Percentiles rank a stretch among this genome's conserved stretches.
These are phyloP conservation scores for Upupa epops DNA, from an alignment of 2,113 vertebrate genomes.

Conservation along the genomic window DNA sequence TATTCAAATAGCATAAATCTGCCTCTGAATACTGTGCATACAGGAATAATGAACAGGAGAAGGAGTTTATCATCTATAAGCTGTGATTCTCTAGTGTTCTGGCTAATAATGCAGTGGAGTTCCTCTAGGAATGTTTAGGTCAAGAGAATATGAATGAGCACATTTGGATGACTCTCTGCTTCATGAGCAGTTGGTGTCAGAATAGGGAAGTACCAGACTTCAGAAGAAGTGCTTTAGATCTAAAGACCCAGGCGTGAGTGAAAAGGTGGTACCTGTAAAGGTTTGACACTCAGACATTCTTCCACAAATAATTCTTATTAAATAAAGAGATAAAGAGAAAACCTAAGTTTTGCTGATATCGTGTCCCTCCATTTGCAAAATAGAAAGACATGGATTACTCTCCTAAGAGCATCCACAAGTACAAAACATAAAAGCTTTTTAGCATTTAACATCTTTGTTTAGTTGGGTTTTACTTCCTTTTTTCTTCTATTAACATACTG, in stretches of 20 bases:
- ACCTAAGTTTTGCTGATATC: background rate
- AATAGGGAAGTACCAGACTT: background rate
- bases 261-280: background rate
- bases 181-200: background rate
- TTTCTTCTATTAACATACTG: background rate
- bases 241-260: background rate
- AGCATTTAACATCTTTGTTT: background rate
- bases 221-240: background rate
- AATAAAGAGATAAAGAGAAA: background rate
- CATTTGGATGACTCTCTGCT: background rate
- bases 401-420: background rate
- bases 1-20: background rate
- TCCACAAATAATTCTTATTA: background rate
- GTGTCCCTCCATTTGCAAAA: background rate
- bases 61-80: background rate
- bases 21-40: rapidly evolving
- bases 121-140: background rate
- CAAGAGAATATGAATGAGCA: background rate
- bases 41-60: background rate
- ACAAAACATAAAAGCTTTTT: background rate
- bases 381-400: background rate
- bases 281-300: background rate
- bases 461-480: background rate
- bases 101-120: background rate
- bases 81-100: background rate